Conservation (phyloP, 2,888 invertebrate species). For the Diplolepis rosae region DNA sequence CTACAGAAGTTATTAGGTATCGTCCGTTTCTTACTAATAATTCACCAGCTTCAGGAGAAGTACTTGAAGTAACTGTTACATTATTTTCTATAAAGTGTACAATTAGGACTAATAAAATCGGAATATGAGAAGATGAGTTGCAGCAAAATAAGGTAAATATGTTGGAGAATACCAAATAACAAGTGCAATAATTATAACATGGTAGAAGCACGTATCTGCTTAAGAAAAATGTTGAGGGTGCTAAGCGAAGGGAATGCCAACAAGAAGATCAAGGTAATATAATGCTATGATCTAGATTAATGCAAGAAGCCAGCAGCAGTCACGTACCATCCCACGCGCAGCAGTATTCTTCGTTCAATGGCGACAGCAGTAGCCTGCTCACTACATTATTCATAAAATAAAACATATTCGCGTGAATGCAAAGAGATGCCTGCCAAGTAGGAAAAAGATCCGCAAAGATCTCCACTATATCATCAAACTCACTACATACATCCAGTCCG, state of each 20-base stretch:
- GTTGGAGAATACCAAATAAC: background rate
- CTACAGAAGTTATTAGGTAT: too few relatives aligned
- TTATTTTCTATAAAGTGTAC: too few relatives aligned
- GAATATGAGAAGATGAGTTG: background rate
- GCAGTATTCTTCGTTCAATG: slow-evolving; percentile 54
- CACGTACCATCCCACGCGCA: slow-evolving; percentile 65
- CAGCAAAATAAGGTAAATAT: background rate
- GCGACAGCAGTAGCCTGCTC: slow-evolving; percentile 42
- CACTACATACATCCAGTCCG: background rate
- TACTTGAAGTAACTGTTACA: too few relatives aligned
- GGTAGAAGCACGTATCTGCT: slow-evolving; percentile 10
- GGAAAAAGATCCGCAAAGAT: background rate
- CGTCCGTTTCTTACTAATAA: too few relatives aligned
- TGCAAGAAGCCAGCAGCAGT: slow-evolving; percentile 58
- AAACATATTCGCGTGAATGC: slow-evolving; percentile 39
- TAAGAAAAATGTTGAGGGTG: slow-evolving; percentile 28
- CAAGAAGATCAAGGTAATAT: slow-evolving; percentile 59
- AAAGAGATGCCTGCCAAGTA: slow-evolving; percentile 30
- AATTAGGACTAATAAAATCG: background rate
- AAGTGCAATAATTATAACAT: slow-evolving; percentile 22
- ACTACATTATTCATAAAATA: slow-evolving; percentile 31
- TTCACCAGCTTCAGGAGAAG: too few relatives aligned
- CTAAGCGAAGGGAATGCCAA: slow-evolving; percentile 52
- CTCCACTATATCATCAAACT: background rate
- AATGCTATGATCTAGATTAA: slow-evolving; percentile 69